Evolutionary conservation across 2,113 vertebrate species (phyloP), one percentile per base, ranked within the genome.

Genomic region (Aldabrachelys gigantea): DNA sequence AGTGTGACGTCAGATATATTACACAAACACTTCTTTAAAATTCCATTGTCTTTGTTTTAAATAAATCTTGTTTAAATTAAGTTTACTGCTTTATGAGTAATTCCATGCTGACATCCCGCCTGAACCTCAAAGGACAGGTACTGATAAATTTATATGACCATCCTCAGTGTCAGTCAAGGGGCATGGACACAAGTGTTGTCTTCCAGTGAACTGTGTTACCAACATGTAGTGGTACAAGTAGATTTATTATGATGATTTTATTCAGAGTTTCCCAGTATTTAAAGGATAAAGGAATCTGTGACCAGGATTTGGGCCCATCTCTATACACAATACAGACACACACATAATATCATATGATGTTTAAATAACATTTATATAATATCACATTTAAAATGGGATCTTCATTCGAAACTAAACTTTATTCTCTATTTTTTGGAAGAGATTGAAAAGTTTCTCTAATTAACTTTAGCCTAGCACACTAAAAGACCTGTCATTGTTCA

Each of bases 211-310:
- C 8, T n/a, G n/a, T 38, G 65, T 38, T 65, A 62, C 7, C 49
- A 88, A 19, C 5, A 12, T 90, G 21, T 4, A 62, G 62, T 86
- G 5, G 14, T 35, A 54, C 27, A 76, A 86, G 14, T 8, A 76
- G 52, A 35, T 4, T 4, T 81, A 22, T 78, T 78, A 49, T 0
- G 0, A 0, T 0, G 9, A 2, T 89, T 29, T 69, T 0, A 72
- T 78, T 47, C 52, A 90, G 84, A 31, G 24, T 78, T 78, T 27
- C 41, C 75, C 38, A 27, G 11, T 47, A 47, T 78, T 44, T 78
- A 44, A 13, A 7, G 4, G 6, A 47, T 47, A 47, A 78, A 78
- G 41, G 21, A 24, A 11, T 78, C 75, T 27, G 25, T 47, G 75
- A 13, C 75, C 41, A 14, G 21, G 25, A 38, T 47, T 47, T 27